Base-by-base conservation (phyloP, 1,140 invertebrate species). In the Prorops nasuta region DNA sequence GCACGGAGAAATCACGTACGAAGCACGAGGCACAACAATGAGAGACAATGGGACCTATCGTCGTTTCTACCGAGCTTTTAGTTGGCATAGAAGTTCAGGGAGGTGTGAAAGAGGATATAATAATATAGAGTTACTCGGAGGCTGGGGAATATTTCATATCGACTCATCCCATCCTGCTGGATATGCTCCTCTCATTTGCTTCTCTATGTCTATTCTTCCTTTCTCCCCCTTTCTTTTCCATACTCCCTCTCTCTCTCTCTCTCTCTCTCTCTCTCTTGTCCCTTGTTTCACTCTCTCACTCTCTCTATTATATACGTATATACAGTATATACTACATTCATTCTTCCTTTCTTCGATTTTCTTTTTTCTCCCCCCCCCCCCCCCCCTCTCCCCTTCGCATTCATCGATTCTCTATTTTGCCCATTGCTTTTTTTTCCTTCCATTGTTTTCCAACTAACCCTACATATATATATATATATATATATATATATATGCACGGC, bases 101-200 rank as follows among this genome's bases (percentile, higher is more conserved):
- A 77, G 68, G 75, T 77, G 75, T 76, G 74, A 77, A 77, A 75
- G 71, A 69, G 71, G 73, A 74, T 75, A n/a, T n/a, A 74, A 77
- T 74, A 75, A 77, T 77, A 77, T 77, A 75, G 66, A 73, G 72
- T 76, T 77, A 75, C 73, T 50, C 50, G 35, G 38, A 46, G 47
- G 48, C 49, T 50, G 43, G 61, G 51, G 62, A 64, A 68, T 66
- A 66, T 72, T 69, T 69, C 60, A 61, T 63, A 63, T 63, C 52
- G 58, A 22, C 53, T 49, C 43, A 41, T 60, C 46, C 36, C 44
- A 37, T 41, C 42, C 41, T n/a, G 12, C 20, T 22, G 7, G 21
- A 63, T 54, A 40, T 45, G 47, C 43, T 51, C 48, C 58, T 21
- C 18, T 41, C 41, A 16, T 39, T 12, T 49, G 18, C 21, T 15